phyloP scores from a whole-genome alignment of 2,888 invertebrate species.

The Diadegma fenestrale region DNA sequence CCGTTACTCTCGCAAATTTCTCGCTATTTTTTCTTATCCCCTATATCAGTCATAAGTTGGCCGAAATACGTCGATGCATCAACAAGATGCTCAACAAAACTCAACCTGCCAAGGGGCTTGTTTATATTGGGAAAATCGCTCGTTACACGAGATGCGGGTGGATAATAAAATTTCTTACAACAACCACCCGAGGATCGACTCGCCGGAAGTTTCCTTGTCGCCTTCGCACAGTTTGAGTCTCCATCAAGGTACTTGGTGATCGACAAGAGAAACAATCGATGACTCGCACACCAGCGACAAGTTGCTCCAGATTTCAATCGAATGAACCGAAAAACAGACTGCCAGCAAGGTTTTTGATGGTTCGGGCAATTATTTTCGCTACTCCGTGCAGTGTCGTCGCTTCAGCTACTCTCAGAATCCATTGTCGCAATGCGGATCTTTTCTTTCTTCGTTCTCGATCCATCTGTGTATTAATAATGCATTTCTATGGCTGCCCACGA shows the following conservation, averaged over 20 bases:
- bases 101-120: constrained; percentile 12
- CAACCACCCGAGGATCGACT: constrained; percentile 27
- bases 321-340: background rate
- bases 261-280: background rate
- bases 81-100: constrained; percentile 40
- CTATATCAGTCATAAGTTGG: constrained; percentile 23
- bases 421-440: constrained; percentile 86
- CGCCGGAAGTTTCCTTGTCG: background rate
- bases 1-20: constrained; percentile 26
- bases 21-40: constrained; percentile 49
- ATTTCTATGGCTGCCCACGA: constrained; percentile 86
- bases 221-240: background rate
- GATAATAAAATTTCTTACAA: constrained; percentile 46
- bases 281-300: background rate
- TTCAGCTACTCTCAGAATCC: constrained; percentile 38
- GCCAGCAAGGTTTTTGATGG: constrained; percentile 5
- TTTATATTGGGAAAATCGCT: constrained; percentile 32
- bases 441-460: constrained; percentile 87
- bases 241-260: background rate
- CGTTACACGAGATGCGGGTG: constrained; percentile 69
- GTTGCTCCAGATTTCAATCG: too few relatives aligned
- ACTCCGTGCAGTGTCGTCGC: background rate
- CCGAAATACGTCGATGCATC: constrained; percentile 16
- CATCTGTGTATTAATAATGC: constrained; percentile 92
- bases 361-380: background rate